These are phyloP conservation scores for Patella caerulea DNA, from an alignment of 2,888 invertebrate genomes.

Conservation along the genomic window DNA sequence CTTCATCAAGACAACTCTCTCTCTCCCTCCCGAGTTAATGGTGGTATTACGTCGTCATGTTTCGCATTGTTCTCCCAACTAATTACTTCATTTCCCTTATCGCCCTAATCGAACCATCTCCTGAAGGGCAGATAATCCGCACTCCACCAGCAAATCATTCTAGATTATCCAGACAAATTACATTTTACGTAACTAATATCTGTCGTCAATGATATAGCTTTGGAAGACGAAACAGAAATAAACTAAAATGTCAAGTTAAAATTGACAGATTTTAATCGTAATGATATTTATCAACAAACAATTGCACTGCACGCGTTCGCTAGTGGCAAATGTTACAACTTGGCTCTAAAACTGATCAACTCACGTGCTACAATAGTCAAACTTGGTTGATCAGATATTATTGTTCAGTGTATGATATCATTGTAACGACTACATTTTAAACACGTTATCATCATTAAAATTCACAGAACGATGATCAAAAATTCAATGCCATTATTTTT, in stretches of 20 bases:
- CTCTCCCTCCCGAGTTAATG: background rate
- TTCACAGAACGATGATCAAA: too few species aligned
- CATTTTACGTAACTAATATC: slow-evolving; percentile 8
- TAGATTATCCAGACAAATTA: slow-evolving; percentile 11
- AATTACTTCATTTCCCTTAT: slow-evolving; percentile 9
- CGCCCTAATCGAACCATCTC: background rate
- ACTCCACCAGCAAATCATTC: background rate
- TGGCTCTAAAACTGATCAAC: background rate
- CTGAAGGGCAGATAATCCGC: slow-evolving; percentile 10
- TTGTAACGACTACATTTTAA: too few species aligned
- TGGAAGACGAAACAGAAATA: background rate
- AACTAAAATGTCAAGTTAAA: background rate
- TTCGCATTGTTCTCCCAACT: background rate
- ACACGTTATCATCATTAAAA: too few species aligned
- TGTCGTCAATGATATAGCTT: too few species aligned
- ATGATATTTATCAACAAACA: background rate
- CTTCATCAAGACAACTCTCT: slow-evolving; percentile 1
- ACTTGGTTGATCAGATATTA: too few species aligned
- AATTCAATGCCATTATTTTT: too few species aligned
- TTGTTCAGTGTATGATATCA: too few species aligned
- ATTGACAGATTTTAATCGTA: slow-evolving; percentile 1
- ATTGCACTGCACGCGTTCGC: background rate
- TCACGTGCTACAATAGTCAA: too few species aligned
- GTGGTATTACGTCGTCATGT: background rate
- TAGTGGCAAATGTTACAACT: background rate